phyloP scores from a whole-genome alignment of 2,797 vertebrate genomes.

The Myotis vivesi region DNA sequence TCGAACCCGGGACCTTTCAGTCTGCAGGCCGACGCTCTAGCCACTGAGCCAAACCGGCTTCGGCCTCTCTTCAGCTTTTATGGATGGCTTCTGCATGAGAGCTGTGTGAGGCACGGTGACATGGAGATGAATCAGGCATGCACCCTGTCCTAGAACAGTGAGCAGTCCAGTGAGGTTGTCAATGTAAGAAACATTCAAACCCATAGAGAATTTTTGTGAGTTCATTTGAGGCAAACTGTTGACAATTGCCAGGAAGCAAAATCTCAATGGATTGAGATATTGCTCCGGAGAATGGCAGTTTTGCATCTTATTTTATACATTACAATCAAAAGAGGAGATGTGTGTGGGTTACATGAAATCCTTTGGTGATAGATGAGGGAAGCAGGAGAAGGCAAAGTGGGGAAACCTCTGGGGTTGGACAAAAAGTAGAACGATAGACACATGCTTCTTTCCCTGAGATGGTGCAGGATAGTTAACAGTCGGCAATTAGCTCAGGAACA shows the following conservation, averaged over 20 bases:
- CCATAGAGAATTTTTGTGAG: neutral
- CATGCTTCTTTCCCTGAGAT: neutral
- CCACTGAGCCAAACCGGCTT: no score
- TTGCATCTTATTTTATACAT: neutral
- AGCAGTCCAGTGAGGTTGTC: neutral
- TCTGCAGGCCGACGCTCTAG: no score
- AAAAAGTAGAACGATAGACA: neutral
- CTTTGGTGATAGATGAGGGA: neutral
- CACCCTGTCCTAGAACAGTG: neutral
- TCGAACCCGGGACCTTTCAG: no score
- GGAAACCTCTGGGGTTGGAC: neutral
- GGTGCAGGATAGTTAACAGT: neutral
- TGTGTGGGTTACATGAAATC: neutral
- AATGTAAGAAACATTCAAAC: neutral
- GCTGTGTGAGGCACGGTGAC: neutral
- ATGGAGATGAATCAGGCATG: neutral
- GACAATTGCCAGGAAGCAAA: neutral
- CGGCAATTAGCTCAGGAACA: neutral
- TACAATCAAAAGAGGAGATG: neutral
- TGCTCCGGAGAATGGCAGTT: neutral
- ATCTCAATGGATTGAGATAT: neutral
- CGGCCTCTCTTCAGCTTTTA: neutral
- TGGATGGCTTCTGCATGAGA: neutral
- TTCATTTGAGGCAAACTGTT: neutral
- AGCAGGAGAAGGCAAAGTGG: neutral